phyloP scores from a whole-genome alignment of 2,113 vertebrate species.

The Conger conger region DNA sequence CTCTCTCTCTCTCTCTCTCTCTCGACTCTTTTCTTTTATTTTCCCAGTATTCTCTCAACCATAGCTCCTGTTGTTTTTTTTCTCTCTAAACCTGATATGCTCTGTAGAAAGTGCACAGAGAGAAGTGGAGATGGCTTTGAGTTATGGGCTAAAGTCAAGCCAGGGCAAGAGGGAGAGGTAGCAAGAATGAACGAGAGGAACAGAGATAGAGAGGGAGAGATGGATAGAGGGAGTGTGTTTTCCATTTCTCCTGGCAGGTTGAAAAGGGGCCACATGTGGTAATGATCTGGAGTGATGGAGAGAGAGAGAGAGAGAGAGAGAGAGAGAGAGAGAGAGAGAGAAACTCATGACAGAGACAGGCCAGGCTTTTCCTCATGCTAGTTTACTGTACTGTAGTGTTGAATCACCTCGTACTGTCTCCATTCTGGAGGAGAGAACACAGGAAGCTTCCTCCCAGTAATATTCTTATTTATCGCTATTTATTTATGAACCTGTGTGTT shows the following conservation, averaged over 20 bases:
- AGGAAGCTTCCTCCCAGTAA: not conserved
- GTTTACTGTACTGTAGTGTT: not conserved
- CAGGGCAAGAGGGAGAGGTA: not conserved
- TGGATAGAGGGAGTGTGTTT: slow-evolving; percentile 45
- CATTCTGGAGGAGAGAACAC: not conserved
- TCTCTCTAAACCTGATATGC: not conserved
- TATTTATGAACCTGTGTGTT: not conserved
- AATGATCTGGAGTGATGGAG: slow-evolving; percentile 56
- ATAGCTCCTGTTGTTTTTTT: not conserved
- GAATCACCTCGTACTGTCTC: not conserved
- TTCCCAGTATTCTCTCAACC: not conserved
- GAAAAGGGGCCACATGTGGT: slow-evolving; percentile 66
- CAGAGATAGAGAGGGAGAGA: slow-evolving; percentile 11
- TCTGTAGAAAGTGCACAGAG: not conserved
- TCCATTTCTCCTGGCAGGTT: slow-evolving; percentile 50
- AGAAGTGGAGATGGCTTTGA: not conserved
- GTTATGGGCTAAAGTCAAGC: not conserved
- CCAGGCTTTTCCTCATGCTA: not conserved
- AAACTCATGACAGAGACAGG: not conserved
- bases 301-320: slow-evolving; percentile 16
- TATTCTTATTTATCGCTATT: not conserved
- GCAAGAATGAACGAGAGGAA: not conserved
- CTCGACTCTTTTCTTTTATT: not conserved
- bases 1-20: not conserved
- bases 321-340: slow-evolving; percentile 18